Evolutionary conservation across 2,797 vertebrate genomes (phyloP), one percentile per base, ranked within the genome.

Genomic region (Etheostoma nigrum): DNA sequence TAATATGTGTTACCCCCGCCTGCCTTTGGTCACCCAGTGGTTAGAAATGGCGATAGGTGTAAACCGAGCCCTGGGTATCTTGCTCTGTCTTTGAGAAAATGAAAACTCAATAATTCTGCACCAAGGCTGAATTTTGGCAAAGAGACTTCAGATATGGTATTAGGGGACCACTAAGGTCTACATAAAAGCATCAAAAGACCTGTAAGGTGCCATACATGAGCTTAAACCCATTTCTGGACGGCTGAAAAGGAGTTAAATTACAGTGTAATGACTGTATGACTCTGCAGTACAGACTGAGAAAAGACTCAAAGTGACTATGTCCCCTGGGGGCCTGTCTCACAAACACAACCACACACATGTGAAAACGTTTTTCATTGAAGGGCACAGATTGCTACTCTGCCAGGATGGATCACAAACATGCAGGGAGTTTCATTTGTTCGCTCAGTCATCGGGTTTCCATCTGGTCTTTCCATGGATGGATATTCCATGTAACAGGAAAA

Each of bases 381-480:
- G 67, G 47, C 63, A 83, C 47, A 85, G 66, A 78, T 62, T 81
- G 71, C 63, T 74, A 15, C 59, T 79, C 61, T 68, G 76, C 60
- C 60, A 78, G 47, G 70, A 85, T 60, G 75, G 84, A 82, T 84
- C 36, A 69, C 7, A 0, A 70, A 76, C 66, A 58, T 68, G 67
- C 76, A 82, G 84, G 82, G 86, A 67, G 72, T 84, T 87, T 69
- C 10, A 66, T 81, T 84, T 88, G 55, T 79, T 86, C 64, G 63
- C 74, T 62, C 53, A 44, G 67, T 75, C 74, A 73, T 60, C 59
- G 54, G 44, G 64, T 83, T 88, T 88, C 88, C 90, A 89, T 86
- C 87, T 91, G 91, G 59, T 75, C 68, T 88, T 75, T 67, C 71
- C 68, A 71, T 83, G 74, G 91, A 66, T 76, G 33, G 23, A 82